Base-by-base conservation (phyloP, 30 jellyfish, hydroid and myxozoan species). In the Catostylus mosaicus region DNA sequence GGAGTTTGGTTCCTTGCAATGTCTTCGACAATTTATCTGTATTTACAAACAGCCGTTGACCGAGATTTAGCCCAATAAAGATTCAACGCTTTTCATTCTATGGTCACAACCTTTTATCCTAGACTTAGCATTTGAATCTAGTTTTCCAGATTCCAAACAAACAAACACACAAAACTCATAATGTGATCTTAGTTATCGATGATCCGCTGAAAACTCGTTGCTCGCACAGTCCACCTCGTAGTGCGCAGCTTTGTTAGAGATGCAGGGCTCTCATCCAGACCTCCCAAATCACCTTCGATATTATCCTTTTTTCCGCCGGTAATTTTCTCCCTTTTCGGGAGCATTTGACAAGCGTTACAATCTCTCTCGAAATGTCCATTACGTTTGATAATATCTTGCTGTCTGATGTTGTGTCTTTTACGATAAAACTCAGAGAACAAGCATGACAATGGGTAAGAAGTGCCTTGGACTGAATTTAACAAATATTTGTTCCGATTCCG, bases 181-280 rank as follows among this genome's bases (percentile, higher is more conserved):
- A 78, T 24, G 27, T 35, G 73, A 35, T 59, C 62, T 36, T 87
- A 87, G 86, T 78, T 87, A 0, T 78, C 94, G 37, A 87, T 34
- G 32, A 78, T 80, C 52, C 96, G 57, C 43, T 78, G 83, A 35
- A 74, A 87, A 76, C 92, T 7, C 19, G 74, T 69, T 26, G 96
- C 96, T 50, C 81, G 73, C 38, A 86, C 91, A 33, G 96, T 77
- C 96, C 96, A 86, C 27, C 95, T 37, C 1, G 95, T 85, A 14
- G 90, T 31, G 76, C 87, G 50, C 56, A 71, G 48, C 45, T 47
- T 40, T 43, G 68, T 2, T 59, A 66, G 24, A n/a, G n/a, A n/a
- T 20, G 34, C 78, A 8, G 57, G 60, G 8, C 26, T 40, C 11
- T 18, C 24, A 35, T 71, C 70, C 5, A 8, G 9, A 47, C 12